phyloP scores from a whole-genome alignment of 2,888 invertebrate species.

The Beris chalybata region DNA sequence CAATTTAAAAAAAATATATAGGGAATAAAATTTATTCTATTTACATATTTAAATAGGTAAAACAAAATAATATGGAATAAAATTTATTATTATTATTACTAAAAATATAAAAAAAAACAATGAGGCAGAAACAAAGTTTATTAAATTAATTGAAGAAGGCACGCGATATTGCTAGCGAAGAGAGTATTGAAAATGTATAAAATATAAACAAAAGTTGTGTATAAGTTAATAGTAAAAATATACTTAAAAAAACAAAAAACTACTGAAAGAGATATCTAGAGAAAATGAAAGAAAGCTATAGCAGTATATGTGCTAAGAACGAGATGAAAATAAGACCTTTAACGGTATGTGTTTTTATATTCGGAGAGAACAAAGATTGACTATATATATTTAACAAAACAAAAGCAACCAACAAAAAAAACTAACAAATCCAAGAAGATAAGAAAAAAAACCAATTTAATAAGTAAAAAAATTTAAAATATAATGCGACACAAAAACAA shows the following conservation, averaged over 20 bases:
- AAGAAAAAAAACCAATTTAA: constrained; percentile 26
- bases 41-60: constrained; percentile 61
- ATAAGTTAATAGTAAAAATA: constrained; percentile 26
- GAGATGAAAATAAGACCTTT: constrained; percentile 27
- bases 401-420: constrained; percentile 12
- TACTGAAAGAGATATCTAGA: constrained; percentile 40
- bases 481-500: constrained; percentile 22
- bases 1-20: constrained; percentile 42
- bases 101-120: constrained; percentile 29
- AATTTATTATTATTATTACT: constrained; percentile 35
- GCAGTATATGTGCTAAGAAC: not conserved
- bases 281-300: constrained; percentile 43
- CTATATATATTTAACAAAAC: constrained; percentile 46
- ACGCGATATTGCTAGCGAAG: constrained; percentile 4
- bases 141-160: constrained; percentile 28
- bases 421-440: constrained; percentile 12
- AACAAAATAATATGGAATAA: constrained; percentile 43
- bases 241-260: constrained; percentile 23
- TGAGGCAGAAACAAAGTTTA: constrained; percentile 20
- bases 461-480: constrained; percentile 17
- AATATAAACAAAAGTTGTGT: constrained; percentile 25
- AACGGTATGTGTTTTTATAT: constrained; percentile 61
- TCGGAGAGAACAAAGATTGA: constrained; percentile 69
- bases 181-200: constrained; percentile 21
- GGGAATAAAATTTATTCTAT: constrained; percentile 57